Evolutionary conservation across 2,113 vertebrate genomes (phyloP), one percentile per base, ranked within the genome.

Genomic region (Psittacula cyanocephala): DNA sequence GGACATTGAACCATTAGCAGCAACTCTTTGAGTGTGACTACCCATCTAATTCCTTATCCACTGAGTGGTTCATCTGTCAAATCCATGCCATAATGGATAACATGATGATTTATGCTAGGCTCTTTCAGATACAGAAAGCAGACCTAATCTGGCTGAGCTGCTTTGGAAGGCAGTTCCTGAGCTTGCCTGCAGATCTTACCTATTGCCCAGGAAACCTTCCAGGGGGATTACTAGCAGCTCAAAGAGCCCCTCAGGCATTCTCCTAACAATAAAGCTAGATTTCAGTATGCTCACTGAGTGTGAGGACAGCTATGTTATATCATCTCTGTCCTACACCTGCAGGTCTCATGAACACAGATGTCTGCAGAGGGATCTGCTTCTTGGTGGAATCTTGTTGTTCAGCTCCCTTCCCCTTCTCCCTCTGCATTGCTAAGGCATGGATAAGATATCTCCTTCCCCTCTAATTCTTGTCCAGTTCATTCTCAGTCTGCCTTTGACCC

Each of bases 51-150:
- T 59, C 22, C 6, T 59, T 59, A 59, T 35, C 33, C 33, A 24
- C 57, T 3, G 14, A 59, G 33, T 59, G 22, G 57, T 59, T 35
- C 33, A 24, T 35, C 57, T 35, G 33, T 59, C 9, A 59, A 15
- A 35, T 35, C 57, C 57, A 24, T 59, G 22, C 57, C 22, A 24
- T 24, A 35, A 59, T 59, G 33, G 13, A 35, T 86, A 90, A 77
- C 1, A 2, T 71, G 80, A 43, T 93, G 92, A 84, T 97, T 91
- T 92, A 84, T 92, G 94, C 88, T 50, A n/a, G 77, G 68, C 35
- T 94, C 80, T 68, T 90, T 83, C 52, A 84, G 72, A 55, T 78
- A 88, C 76, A 81, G 57, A 50, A 82, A 86, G 68, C 82, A 95
- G 86, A 75, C 33, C 64, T 78, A 39, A 78, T 67, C 60, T 81